These are phyloP conservation scores for Scaptomyza parva DNA, from an alignment of 2,888 invertebrate species.

Conservation along the genomic window DNA sequence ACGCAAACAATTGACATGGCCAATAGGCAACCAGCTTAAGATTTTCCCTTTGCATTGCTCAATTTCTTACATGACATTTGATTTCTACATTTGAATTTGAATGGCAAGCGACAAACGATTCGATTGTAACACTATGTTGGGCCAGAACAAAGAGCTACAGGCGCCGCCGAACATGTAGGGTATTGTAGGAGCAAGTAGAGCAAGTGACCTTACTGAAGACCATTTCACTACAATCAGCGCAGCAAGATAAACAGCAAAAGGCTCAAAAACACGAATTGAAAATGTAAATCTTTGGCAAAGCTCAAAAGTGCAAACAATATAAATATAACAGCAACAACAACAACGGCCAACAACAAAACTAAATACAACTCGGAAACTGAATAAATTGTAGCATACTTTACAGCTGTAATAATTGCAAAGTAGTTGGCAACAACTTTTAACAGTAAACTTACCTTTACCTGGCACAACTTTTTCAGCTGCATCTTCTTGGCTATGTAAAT, in stretches of 20 bases:
- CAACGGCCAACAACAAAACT: constrained; percentile 36
- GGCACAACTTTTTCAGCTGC: constrained; percentile 26
- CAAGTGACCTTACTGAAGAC: background rate
- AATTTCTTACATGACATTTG: constrained; percentile 32
- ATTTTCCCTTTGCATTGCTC: constrained; percentile 44
- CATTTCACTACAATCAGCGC: constrained; percentile 18
- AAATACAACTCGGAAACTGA: constrained; percentile 45
- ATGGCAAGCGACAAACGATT: constrained; percentile 16
- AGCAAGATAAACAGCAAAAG: constrained; percentile 13
- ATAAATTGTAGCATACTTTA: constrained; percentile 68
- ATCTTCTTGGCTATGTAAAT: constrained; percentile 46
- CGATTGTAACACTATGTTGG: background rate
- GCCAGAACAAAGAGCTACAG: background rate
- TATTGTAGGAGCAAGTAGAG: constrained; percentile 9
- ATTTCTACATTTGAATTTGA: constrained; percentile 35
- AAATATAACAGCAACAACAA: constrained; percentile 32
- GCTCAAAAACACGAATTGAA: constrained; percentile 51
- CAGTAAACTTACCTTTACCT: constrained; percentile 36
- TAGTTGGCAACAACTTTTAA: constrained; percentile 58
- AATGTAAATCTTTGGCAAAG: constrained; percentile 75
- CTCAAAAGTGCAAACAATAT: constrained; percentile 73
- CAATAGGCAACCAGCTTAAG: constrained; percentile 53
- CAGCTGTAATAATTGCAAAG: constrained; percentile 73
- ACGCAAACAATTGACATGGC: constrained; percentile 56
- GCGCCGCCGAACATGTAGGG: constrained; percentile 12